Conservation (phyloP, 1,140 invertebrate species). For the Penaeus indicus region DNA sequence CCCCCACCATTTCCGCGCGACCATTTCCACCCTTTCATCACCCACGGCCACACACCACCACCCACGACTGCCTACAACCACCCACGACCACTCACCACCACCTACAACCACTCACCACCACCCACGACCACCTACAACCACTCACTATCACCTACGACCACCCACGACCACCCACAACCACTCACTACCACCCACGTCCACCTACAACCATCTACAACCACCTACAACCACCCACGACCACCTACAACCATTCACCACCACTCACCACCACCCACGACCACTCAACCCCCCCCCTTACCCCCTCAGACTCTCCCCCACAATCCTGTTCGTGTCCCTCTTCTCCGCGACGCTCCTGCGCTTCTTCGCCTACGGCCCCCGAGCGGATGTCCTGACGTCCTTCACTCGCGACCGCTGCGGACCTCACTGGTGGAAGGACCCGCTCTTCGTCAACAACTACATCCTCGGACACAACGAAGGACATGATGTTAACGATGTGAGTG, state of each 20-base stretch:
- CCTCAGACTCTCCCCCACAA: not conserved
- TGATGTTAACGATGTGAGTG: conserved; percentile 30
- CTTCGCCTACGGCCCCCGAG: conserved; percentile 13
- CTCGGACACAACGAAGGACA: not conserved
- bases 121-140: too few relatives aligned
- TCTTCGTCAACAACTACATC: conserved; percentile 46
- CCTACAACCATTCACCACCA: too few relatives aligned
- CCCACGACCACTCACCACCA: too few relatives aligned
- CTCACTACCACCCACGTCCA: too few relatives aligned
- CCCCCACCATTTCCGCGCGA: too few relatives aligned
- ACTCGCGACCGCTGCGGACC: not conserved
- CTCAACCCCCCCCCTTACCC: not conserved
- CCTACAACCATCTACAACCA: too few relatives aligned
- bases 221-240: too few relatives aligned
- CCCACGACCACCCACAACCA: not conserved
- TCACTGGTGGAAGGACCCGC: conserved; percentile 50
- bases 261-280: not conserved
- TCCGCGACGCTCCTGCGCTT: conserved; percentile 21
- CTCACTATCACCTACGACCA: too few relatives aligned
- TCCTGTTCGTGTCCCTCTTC: not conserved
- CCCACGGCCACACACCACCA: too few relatives aligned
- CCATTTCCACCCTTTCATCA: too few relatives aligned
- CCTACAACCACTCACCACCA: too few relatives aligned
- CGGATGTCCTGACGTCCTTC: not conserved
- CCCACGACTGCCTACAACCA: too few relatives aligned